phyloP scores from a whole-genome alignment of 2,888 invertebrate species.

The Gastrophysa polygoni region DNA sequence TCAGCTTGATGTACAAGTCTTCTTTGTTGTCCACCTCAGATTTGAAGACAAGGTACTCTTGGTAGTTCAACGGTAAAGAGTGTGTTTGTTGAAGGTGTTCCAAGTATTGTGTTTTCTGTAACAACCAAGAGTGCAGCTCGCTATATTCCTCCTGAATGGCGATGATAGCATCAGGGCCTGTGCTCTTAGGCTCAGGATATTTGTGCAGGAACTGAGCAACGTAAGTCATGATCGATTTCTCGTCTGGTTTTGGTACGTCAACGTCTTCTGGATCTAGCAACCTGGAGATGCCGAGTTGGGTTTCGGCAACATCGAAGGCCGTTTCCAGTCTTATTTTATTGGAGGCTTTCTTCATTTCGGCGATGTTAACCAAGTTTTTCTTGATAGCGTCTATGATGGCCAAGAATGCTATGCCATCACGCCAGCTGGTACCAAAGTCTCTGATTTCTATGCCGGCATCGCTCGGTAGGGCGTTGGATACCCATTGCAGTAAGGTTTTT shows the following conservation, averaged over 20 bases:
- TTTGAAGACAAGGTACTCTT: constrained; percentile 80
- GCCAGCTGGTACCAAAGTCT: constrained; percentile 96
- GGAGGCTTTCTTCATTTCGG: constrained; percentile 76
- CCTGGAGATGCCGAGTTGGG: constrained; percentile 87
- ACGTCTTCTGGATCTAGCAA: constrained; percentile 95
- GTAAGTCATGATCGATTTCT: constrained; percentile 98
- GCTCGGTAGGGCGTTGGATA: constrained; percentile 89
- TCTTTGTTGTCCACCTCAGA: constrained; percentile 77
- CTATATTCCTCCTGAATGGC: constrained; percentile 83
- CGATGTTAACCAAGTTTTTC: constrained; percentile 88
- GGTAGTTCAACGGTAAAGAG: constrained; percentile 77
- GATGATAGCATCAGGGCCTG: constrained; percentile 74
- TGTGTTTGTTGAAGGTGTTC: constrained; percentile 79
- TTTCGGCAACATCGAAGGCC: constrained; percentile 92
- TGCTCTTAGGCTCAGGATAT: constrained; percentile 85
- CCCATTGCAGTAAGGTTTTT: constrained; percentile 92
- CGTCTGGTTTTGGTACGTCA: constrained; percentile 94
- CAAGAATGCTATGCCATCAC: constrained; percentile 94
- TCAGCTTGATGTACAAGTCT: constrained; percentile 76
- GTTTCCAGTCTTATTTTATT: constrained; percentile 87
- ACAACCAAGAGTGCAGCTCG: constrained; percentile 80
- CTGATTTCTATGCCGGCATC: constrained; percentile 86
- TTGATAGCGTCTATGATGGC: constrained; percentile 95
- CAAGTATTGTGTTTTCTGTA: constrained; percentile 76
- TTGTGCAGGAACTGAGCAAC: constrained; percentile 97